phyloP scores from a whole-genome alignment of 2,113 vertebrate genomes.

The Tapirus terrestris region DNA sequence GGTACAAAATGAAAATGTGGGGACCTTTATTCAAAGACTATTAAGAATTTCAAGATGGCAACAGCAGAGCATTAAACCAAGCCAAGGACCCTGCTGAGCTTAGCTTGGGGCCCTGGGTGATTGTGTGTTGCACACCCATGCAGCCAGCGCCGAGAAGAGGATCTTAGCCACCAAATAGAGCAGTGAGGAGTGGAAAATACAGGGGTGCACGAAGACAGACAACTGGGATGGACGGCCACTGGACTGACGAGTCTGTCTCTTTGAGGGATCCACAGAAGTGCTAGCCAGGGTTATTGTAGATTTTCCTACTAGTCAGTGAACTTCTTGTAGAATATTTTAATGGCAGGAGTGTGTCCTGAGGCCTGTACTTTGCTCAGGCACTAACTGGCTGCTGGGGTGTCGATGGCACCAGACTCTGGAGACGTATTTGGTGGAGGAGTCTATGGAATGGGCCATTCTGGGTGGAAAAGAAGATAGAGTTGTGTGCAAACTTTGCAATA shows the following conservation, averaged over 20 bases:
- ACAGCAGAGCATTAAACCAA: neutral
- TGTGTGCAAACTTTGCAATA: neutral
- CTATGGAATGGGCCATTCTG: neutral
- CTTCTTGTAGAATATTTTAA: neutral
- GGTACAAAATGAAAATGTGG: neutral
- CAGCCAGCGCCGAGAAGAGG: neutral
- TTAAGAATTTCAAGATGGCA: neutral
- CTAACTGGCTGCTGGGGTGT: neutral
- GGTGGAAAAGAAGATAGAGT: neutral
- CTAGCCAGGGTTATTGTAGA: neutral
- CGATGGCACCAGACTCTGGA: neutral
- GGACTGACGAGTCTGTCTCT: neutral
- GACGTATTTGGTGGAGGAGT: neutral
- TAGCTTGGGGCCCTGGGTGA: neutral
- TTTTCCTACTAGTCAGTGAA: neutral
- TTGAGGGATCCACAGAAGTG: neutral
- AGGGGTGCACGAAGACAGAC: neutral
- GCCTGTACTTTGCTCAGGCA: neutral
- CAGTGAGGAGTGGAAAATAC: neutral
- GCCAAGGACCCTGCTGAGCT: neutral
- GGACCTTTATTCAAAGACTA: neutral
- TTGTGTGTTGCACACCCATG: fast-evolving
- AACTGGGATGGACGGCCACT: neutral
- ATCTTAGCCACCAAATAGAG: neutral
- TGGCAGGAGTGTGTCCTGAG: neutral